These are phyloP conservation scores for Sycophila texana DNA, from an alignment of 2,888 invertebrate genomes.

Conservation along the genomic window DNA sequence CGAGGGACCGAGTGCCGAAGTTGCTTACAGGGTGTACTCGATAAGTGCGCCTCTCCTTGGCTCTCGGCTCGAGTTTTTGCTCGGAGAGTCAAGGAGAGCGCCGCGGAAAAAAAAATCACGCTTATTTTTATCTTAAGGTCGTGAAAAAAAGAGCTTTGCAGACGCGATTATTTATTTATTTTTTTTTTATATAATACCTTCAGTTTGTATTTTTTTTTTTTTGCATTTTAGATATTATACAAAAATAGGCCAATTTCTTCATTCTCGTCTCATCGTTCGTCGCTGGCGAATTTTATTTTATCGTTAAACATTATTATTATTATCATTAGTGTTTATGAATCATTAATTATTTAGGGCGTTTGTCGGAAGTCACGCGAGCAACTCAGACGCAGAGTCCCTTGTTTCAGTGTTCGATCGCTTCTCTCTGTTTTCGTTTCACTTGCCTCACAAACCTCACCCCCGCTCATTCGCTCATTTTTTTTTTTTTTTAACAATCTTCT, in stretches of 20 bases:
- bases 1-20: constrained; percentile 53
- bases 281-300: constrained; percentile 30
- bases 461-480: not conserved
- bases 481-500: not conserved
- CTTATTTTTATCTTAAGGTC: constrained; percentile 13
- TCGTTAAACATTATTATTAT: constrained; percentile 14
- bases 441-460: not conserved
- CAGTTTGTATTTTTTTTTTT: constrained; percentile 23
- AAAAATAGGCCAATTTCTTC: constrained; percentile 54
- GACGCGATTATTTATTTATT: not conserved
- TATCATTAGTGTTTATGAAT: constrained; percentile 20
- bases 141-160: constrained; percentile 39
- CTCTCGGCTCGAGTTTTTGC: too few species aligned
- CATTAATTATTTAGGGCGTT: constrained; percentile 34
- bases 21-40: constrained; percentile 40
- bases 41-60: constrained; percentile 1
- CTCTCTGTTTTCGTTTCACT: not conserved
- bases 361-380: constrained; percentile 49
- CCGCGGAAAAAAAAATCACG: constrained; percentile 23
- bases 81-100: too few species aligned
- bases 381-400: constrained; percentile 52
- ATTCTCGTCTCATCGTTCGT: constrained; percentile 20
- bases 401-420: constrained; percentile 32
- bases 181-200: not conserved
- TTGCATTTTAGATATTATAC: constrained; percentile 45